These are phyloP conservation scores for Campoletis raptor DNA, from an alignment of 2,888 invertebrate species.

Conservation along the genomic window DNA sequence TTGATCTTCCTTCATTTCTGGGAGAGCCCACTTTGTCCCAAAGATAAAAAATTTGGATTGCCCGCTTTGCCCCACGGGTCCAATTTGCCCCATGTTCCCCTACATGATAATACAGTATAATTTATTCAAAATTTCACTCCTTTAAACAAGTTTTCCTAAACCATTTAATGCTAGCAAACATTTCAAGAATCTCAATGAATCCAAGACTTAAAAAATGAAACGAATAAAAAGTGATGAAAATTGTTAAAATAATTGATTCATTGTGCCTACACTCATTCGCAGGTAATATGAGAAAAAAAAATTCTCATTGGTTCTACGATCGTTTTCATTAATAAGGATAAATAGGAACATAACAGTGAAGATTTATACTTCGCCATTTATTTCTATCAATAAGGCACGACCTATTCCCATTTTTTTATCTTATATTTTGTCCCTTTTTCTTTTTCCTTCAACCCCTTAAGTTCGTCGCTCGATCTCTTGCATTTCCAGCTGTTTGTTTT, in stretches of 20 bases:
- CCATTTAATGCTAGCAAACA: no score
- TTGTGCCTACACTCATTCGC: not conserved
- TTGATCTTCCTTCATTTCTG: no score
- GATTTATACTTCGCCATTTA: not conserved
- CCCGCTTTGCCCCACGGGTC: no score
- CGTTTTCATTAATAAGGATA: not conserved
- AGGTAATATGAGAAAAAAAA: not conserved
- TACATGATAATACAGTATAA: no score
- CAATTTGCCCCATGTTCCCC: no score
- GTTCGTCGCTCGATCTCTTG: conserved; percentile 7
- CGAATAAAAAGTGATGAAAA: no score
- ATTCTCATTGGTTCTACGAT: not conserved
- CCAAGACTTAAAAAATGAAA: not conserved
- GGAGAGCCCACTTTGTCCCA: no score
- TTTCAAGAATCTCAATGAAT: not conserved
- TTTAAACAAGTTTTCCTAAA: no score
- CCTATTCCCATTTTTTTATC: not conserved
- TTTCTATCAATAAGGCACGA: not conserved
- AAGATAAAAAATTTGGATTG: no score
- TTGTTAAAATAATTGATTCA: no score
- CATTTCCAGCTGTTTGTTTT: conserved; percentile 13
- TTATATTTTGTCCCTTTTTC: conserved; percentile 6
- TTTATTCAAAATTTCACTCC: no score
- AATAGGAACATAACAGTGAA: not conserved
- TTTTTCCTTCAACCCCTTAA: conserved; percentile 1